Evolutionary conservation across 2,888 invertebrate species (phyloP).

Genomic region (Oscheius sp.): DNA sequence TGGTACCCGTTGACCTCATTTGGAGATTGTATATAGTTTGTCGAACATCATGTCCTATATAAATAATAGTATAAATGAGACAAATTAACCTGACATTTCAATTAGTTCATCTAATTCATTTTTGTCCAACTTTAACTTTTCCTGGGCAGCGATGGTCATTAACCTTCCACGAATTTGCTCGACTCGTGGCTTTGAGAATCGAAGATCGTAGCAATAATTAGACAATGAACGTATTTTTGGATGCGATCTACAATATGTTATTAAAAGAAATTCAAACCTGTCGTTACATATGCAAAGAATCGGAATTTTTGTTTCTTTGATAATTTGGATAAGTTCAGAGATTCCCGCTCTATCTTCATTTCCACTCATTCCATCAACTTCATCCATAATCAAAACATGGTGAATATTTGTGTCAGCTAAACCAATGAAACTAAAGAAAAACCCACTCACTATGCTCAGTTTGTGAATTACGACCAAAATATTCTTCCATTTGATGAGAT

Average conservation of each 20-base stretch:
- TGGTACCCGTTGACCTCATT: conserved; percentile 78
- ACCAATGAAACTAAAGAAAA: not conserved
- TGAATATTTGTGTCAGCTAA: conserved; percentile 74
- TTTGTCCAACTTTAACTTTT: conserved; percentile 80
- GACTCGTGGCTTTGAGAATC: conserved; percentile 83
- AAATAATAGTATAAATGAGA: not conserved
- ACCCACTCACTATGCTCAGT: not conserved
- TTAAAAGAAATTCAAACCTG: conserved; percentile 75
- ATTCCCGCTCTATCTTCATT: conserved; percentile 96
- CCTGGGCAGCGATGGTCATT: conserved; percentile 89
- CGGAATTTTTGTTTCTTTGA: conserved; percentile 86
- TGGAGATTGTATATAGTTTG: conserved; percentile 81
- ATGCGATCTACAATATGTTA: conserved; percentile 26
- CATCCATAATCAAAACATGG: conserved; percentile 97
- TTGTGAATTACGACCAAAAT: conserved; percentile 38
- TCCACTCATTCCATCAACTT: conserved; percentile 99
- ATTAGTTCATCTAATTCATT: conserved; percentile 86
- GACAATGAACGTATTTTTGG: conserved; percentile 87
- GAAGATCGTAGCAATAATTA: conserved; percentile 91
- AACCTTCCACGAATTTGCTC: conserved; percentile 85
- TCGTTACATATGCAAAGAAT: conserved; percentile 99
- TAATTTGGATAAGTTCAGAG: conserved; percentile 87
- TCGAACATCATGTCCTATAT: conserved; percentile 87
- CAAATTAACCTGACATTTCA: conserved; percentile 71
- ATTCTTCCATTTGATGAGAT: conserved; percentile 63